A percentile compares a stretch with the other conserved stretches of the same genome.
These are phyloP conservation scores for Rugalucina vietnamica DNA, from an alignment of 2,888 invertebrate species.

Conservation along the genomic window DNA sequence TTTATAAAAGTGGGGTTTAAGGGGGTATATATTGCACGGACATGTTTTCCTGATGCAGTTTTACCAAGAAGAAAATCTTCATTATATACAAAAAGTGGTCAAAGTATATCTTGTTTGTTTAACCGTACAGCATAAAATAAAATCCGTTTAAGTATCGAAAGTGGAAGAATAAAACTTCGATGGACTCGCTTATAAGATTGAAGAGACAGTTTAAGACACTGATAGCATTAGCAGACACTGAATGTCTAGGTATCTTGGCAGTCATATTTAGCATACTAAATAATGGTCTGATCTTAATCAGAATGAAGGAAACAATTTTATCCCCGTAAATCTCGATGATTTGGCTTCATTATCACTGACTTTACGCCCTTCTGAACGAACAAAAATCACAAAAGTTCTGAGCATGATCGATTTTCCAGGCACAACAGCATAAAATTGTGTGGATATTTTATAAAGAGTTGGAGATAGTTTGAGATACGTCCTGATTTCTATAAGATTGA, in stretches of 20 bases:
- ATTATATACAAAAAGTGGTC: no score
- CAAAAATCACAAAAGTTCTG: slow-evolving; percentile 48
- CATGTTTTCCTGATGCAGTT: no score
- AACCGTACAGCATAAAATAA: no score
- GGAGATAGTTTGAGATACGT: slow-evolving; percentile 59
- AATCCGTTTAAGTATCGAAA: no score
- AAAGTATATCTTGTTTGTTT: no score
- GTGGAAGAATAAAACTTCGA: no score
- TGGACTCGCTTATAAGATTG: no score
- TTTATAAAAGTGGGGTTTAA: no score
- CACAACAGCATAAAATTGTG: slow-evolving; percentile 8
- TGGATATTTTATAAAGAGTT: slow-evolving; percentile 26
- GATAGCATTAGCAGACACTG: not conserved
- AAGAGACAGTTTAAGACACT: slow-evolving; percentile 15
- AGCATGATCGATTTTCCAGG: slow-evolving; percentile 61
- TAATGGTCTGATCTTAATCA: slow-evolving; percentile 55
- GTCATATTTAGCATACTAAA: slow-evolving; percentile 55
- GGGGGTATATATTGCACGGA: no score
- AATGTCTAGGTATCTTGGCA: slow-evolving; percentile 42
- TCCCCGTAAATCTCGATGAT: slow-evolving; percentile 60
- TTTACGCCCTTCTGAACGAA: slow-evolving; percentile 57
- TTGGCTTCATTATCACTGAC: slow-evolving; percentile 53
- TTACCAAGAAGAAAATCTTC: no score
- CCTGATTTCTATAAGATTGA: slow-evolving; percentile 55
- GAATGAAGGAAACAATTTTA: slow-evolving; percentile 55